Evolutionary conservation across 2,888 invertebrate genomes (phyloP).

Genomic region (Melanophora roralis): DNA sequence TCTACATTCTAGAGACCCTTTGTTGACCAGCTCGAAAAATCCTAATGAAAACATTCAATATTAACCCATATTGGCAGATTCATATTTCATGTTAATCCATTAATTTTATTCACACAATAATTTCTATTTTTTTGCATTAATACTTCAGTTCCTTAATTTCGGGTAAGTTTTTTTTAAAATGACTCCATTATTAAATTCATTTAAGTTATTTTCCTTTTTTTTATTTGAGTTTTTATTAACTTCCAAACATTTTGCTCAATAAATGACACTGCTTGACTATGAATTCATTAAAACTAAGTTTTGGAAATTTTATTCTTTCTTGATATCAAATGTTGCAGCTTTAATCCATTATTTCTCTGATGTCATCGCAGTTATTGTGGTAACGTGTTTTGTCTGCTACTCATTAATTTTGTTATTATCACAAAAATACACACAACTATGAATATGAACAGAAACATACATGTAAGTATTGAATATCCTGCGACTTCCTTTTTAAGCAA

Average conservation of each 20-base stretch:
- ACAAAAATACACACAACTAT: conserved; percentile 7
- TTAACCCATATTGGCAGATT: no score
- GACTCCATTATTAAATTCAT: no score
- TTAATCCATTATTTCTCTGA: neutral
- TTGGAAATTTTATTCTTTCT: neutral
- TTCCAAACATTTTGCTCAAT: neutral
- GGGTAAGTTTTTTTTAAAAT: no score
- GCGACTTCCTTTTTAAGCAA: neutral
- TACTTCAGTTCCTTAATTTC: no score
- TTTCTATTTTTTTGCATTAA: no score
- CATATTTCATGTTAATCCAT: no score
- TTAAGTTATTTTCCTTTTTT: no score
- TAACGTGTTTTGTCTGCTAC: conserved; percentile 13
- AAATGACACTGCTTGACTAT: neutral
- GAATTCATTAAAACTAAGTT: conserved; percentile 30
- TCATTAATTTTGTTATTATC: conserved; percentile 42
- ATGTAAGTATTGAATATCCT: neutral
- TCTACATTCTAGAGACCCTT: no score
- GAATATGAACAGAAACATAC: neutral
- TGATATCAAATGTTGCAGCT: neutral
- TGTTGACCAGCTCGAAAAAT: no score
- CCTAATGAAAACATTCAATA: no score
- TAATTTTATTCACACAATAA: no score
- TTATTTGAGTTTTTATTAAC: neutral
- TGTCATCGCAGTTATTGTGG: conserved; percentile 12